Percentiles rank a stretch among this genome's conserved stretches.
These are phyloP conservation scores for Chrysopilus asiliformis DNA, from an alignment of 2,888 invertebrate species.

Conservation along the genomic window DNA sequence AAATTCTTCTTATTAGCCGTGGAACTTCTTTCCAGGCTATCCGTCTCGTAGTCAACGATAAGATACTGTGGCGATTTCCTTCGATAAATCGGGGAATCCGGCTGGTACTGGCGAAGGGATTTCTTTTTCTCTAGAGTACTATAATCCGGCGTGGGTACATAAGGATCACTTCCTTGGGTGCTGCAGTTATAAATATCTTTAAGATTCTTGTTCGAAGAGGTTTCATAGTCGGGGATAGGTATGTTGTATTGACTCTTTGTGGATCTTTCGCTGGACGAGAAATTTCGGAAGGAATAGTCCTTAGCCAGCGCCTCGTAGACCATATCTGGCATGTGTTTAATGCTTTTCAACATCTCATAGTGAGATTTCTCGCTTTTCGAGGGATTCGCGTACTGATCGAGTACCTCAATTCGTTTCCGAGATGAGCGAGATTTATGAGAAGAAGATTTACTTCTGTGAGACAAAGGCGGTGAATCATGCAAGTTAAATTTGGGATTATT, in stretches of 20 bases:
- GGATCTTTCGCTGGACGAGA: conserved; percentile 7
- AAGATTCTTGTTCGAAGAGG: conserved; percentile 33
- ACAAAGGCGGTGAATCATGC: conserved; percentile 26
- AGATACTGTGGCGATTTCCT: conserved; percentile 34
- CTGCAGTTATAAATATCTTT: conserved; percentile 34
- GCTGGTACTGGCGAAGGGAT: conserved; percentile 31
- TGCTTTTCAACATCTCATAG: conserved; percentile 30
- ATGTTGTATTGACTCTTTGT: conserved; percentile 21
- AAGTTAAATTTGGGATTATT: conserved; percentile 35
- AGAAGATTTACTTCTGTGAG: conserved; percentile 14
- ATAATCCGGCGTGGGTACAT: conserved; percentile 36
- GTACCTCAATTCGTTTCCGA: conserved; percentile 25
- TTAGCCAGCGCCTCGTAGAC: conserved; percentile 50
- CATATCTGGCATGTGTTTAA: conserved; percentile 44
- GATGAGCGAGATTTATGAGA: conserved; percentile 26
- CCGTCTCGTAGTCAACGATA: conserved; percentile 56
- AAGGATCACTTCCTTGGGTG: conserved; percentile 30
- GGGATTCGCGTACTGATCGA: conserved; percentile 32
- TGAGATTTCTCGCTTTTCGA: conserved; percentile 17
- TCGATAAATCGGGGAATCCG: conserved; percentile 34
- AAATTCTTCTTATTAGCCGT: conserved; percentile 37
- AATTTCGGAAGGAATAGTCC: conserved; percentile 23
- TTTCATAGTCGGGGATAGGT: conserved; percentile 36
- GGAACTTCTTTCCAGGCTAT: conserved; percentile 53
- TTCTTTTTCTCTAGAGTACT: conserved; percentile 34